Percentiles rank a stretch among this genome's conserved stretches.
These are phyloP conservation scores for Chymomyza caudatula DNA, from an alignment of 2,888 invertebrate genomes.

Conservation along the genomic window DNA sequence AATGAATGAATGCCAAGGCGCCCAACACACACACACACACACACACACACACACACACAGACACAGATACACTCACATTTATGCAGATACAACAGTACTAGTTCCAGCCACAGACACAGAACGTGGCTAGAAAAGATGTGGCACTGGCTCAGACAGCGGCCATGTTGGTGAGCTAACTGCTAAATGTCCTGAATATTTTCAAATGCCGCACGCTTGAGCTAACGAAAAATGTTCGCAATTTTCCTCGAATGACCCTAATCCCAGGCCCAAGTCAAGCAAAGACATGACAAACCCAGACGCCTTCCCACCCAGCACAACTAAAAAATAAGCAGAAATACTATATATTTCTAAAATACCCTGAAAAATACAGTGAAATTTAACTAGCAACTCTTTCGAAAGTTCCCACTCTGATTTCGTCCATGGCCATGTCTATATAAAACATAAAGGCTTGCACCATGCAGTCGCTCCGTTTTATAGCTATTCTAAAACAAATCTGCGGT, in stretches of 20 bases:
- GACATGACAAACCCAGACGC: neutral
- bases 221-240: slow-evolving; percentile 34
- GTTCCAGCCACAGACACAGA: neutral
- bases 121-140: neutral
- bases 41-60: neutral
- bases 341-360: too few relatives aligned
- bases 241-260: slow-evolving; percentile 25
- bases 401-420: too few relatives aligned
- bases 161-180: neutral
- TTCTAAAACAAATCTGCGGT: too few relatives aligned
- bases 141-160: neutral
- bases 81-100: neutral
- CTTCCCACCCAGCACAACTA: neutral
- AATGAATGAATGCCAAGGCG: slow-evolving; percentile 7
- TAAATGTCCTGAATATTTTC: slow-evolving; percentile 12
- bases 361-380: too few relatives aligned
- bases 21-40: slow-evolving; percentile 2
- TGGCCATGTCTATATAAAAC: too few relatives aligned
- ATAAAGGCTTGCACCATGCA: too few relatives aligned
- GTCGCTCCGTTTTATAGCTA: too few relatives aligned
- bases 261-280: slow-evolving; percentile 3
- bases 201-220: neutral
- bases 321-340: slow-evolving; percentile 12
- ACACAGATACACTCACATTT: too few relatives aligned
- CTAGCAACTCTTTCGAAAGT: neutral